Evolutionary conservation across 2,797 vertebrate genomes (phyloP), one percentile per base, ranked within the genome.

Genomic region (Hippopotamyrus pictus): DNA sequence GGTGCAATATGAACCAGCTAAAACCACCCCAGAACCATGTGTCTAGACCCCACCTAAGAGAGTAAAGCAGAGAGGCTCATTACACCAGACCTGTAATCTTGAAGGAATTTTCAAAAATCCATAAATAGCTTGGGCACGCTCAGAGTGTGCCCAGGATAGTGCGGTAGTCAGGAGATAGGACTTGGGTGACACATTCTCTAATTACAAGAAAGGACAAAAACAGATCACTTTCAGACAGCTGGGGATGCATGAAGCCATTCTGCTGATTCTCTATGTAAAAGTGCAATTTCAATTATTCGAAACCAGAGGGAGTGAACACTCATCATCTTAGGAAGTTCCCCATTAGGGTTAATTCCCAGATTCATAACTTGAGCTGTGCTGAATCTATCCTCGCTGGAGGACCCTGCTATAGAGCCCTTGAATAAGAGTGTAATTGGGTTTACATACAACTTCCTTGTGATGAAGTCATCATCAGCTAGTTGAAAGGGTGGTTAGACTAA

Each of bases 1-100:
- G 79, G 44, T 59, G 89, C 7, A 17, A 89, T 44, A n/a, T 88
- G 91, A 88, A 65, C 41, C 86, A 89, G 91, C 82, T 62, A 33
- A 14, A 22, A 51, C 79, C 5, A 22, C 44, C 19, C 33, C 22
- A 86, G 11, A 12, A 12, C n/a, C 57, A 89, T 73, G 29, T 2
- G 11, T 57, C 29, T 91, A 65, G 69, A 22, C 86, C 85, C 90
- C 53, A 33, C n/a, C 51, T 90, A 91, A 87, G 19, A 90, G 88
- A 89, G 37, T 88, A 82, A 90, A 89, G 83, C 69, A 46, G 73
- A 89, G 86, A 46, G 48, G 69, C 33, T 25, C 59, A 3, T 87
- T 69, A 22, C 48, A 33, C 86, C 73, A 79, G 73, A 19, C 37
- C 41, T 44, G 73, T 79, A 46, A 44, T 79, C 33, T 41, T 79